Base-by-base conservation (phyloP, 2,797 vertebrate genomes). In the Peromyscus melanophrys region DNA sequence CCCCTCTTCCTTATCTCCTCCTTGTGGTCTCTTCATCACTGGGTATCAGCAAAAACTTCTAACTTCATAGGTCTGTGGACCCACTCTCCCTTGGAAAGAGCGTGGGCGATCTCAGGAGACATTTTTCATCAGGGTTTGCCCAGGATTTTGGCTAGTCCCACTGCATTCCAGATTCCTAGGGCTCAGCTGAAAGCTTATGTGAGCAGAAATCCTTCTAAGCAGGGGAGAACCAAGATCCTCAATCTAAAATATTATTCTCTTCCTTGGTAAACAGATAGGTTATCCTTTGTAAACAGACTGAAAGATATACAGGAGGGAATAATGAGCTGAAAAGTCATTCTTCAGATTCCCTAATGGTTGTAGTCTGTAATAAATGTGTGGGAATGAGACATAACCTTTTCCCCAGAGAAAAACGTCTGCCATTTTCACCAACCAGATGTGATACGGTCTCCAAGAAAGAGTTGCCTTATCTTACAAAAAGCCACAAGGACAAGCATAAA, bases 101-200 rank as follows among this genome's bases (percentile, higher is more conserved):
- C 1, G 40, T 46, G 34, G 96, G 61, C 34, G 43, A 43, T 83
- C 94, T 78, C 89, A n/a, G 31, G 76, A 96, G 89, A 95, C 57
- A 78, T 92, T 93, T 86, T 52, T 96, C 55, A 49, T 37, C 6
- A 16, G 61, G 86, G 89, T 40, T 90, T 59, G 75, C 89, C 80
- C 61, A 90, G 52, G 6, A 37, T 90, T 87, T 92, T 91, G 86
- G 92, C 76, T 77, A 69, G 73, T 67, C 23, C 65, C 40, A 77
- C 23, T 71, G 31, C 88, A 73, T 96, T 97, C 95, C 93, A 96
- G 92, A 92, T 90, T 90, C 87, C 92, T 82, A 49, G 92, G 73
- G 27, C 49, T 86, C 82, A 89, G 73, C 55, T 91, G 34, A 90
- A 96, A 97, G 49, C 17, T 75, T 61, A 61, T 61, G 69, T 73